Evolutionary conservation across 1,140 invertebrate genomes (phyloP), one percentile per base, ranked within the genome.

Genomic region (Drosophila parabipectinata): DNA sequence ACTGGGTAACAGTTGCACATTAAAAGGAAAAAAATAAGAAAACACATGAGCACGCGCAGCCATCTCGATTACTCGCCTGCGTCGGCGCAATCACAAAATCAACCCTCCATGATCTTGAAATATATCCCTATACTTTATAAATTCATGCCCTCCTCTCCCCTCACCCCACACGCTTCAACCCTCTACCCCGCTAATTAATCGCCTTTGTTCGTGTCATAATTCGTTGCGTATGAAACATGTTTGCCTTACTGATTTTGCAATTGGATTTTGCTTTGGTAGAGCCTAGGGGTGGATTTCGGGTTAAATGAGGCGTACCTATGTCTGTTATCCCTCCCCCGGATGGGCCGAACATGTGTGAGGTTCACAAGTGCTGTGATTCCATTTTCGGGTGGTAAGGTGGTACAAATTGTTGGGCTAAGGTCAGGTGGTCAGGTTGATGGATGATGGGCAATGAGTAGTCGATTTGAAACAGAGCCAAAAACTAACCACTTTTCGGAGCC

Each of bases 151-250:
- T 39, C 24, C 44, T 28, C 37, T 52, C 41, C 66, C 58, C 48
- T n/a, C 12, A 9, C 48, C 10, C 26, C 15, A 1, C 14, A 26
- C 32, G 57, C 44, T 41, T 6, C 15, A 6, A 10, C 10, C 14
- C 8, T n/a, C 24, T 50, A 14, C 37, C 34, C 73, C 73, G 60
- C 83, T 83, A 89, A 88, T 89, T 88, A 89, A 88, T 71, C 83
- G 71, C 83, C 68, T 88, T 88, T 88, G 83, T 87, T 88, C 83
- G 83, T 79, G 83, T 83, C 60, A 83, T 88, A 87, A 87, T 87
- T 87, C 67, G 57, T 12, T 68, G 64, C 50, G 82, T 56, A 62
- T 59, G 62, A 61, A 79, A 57, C 76, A 76, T 84, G 80, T 84
- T 84, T 84, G 80, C 80, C 80, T 77, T 84, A 64, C 76, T 77